A percentile compares a stretch with the other conserved stretches of the same genome.
These are phyloP conservation scores for Dastarcus helophoroides DNA, from an alignment of 2,888 invertebrate genomes.

Conservation along the genomic window DNA sequence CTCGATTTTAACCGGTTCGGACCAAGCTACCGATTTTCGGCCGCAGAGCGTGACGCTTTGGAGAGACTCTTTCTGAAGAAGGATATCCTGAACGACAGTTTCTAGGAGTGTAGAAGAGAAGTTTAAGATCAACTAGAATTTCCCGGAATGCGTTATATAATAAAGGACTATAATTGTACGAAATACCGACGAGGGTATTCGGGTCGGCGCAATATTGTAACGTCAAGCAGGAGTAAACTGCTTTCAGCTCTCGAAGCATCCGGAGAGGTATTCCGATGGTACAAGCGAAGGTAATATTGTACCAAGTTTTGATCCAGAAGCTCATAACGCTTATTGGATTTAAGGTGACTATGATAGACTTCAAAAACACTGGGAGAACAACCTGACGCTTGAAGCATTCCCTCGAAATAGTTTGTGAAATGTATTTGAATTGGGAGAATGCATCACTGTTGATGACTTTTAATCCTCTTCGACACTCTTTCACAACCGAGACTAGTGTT, in stretches of 20 bases:
- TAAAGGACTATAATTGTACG: conserved; percentile 38
- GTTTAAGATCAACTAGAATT: conserved; percentile 32
- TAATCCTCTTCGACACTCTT: conserved; percentile 48
- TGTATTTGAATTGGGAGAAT: conserved; percentile 38
- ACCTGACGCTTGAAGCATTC: conserved; percentile 30
- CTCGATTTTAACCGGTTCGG: conserved; percentile 48
- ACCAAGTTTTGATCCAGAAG: conserved; percentile 28
- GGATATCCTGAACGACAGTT: conserved; percentile 47
- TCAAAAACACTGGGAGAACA: conserved; percentile 24
- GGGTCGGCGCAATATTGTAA: conserved; percentile 31
- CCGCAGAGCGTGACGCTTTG: conserved; percentile 59
- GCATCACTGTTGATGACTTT: conserved; percentile 37
- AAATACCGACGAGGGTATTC: conserved; percentile 29
- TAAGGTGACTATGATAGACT: conserved; percentile 34
- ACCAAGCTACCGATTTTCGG: conserved; percentile 63
- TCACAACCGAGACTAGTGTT: conserved; percentile 49
- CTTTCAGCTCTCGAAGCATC: conserved; percentile 35
- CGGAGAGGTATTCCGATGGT: conserved; percentile 32
- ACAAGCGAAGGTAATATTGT: conserved; percentile 23
- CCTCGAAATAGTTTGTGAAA: conserved; percentile 29
- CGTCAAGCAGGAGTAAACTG: conserved; percentile 32
- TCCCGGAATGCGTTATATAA: conserved; percentile 36
- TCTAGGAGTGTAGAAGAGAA: conserved; percentile 40
- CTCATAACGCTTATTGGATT: conserved; percentile 36
- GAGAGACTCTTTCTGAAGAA: conserved; percentile 42